These are phyloP conservation scores for Puntigrus tetrazona DNA, from an alignment of 2,113 vertebrate species.

Conservation along the genomic window DNA sequence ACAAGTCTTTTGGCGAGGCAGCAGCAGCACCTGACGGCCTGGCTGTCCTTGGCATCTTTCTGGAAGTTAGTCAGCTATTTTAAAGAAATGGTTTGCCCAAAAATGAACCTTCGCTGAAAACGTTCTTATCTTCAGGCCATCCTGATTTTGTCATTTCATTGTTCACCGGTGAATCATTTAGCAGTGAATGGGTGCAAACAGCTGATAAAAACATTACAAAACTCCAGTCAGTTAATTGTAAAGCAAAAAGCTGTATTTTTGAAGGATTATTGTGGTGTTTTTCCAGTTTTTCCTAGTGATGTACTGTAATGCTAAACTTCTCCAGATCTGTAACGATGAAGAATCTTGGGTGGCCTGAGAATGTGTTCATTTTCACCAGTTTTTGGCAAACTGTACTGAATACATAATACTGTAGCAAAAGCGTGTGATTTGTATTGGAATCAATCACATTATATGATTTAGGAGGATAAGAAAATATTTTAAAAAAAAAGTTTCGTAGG, in stretches of 20 bases:
- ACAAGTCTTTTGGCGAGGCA: slow-evolving; percentile 86
- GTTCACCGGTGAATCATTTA: too few relatives aligned
- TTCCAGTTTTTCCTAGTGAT: too few relatives aligned
- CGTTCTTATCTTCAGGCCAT: neutral
- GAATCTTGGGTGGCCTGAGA: neutral
- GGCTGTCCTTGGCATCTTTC: slow-evolving; percentile 90
- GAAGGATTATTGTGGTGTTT: too few relatives aligned
- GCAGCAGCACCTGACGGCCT: slow-evolving; percentile 86
- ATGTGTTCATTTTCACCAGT: neutral
- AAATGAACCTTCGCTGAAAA: too few relatives aligned
- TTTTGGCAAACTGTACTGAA: neutral
- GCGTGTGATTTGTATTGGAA: neutral
- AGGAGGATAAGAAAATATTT: neutral
- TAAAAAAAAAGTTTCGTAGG: neutral
- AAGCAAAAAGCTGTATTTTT: neutral
- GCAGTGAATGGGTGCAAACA: neutral
- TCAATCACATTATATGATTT: neutral
- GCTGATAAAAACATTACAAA: neutral
- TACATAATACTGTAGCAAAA: neutral
- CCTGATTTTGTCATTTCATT: neutral
- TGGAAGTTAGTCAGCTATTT: slow-evolving; percentile 87
- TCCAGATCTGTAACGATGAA: neutral
- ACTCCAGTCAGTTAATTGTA: too few relatives aligned
- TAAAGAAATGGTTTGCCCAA: neutral
- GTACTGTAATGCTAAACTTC: too few relatives aligned